phyloP scores from a whole-genome alignment of 1,140 invertebrate genomes.

The Melanaphis sacchari region DNA sequence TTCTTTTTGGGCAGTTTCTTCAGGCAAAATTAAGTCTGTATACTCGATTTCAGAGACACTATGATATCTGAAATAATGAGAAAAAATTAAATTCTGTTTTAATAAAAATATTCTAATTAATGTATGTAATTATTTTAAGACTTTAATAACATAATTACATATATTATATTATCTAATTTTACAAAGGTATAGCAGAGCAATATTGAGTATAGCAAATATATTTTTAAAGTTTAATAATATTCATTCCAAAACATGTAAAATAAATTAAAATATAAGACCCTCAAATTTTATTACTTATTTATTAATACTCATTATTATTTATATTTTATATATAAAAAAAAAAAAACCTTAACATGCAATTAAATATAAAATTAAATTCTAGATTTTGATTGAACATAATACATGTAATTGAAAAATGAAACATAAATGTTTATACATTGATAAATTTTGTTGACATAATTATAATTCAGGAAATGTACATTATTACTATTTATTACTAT shows the following conservation, averaged over 20 bases:
- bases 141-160: no score
- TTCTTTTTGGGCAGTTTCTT: slow-evolving; percentile 53
- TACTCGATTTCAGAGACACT: slow-evolving; percentile 52
- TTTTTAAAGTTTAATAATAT: not conserved
- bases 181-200: not conserved
- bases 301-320: not conserved
- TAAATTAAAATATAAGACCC: not conserved
- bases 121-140: not conserved
- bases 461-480: no score
- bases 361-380: not conserved
- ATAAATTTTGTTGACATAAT: no score
- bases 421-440: no score
- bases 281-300: not conserved
- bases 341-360: not conserved
- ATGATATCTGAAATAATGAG: slow-evolving; percentile 29
- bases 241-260: not conserved
- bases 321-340: no score
- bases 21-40: slow-evolving; percentile 28
- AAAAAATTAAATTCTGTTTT: not conserved
- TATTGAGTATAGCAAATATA: not conserved
- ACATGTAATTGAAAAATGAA: not conserved
- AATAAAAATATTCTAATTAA: not conserved
- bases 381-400: not conserved
- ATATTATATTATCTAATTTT: not conserved
- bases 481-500: no score